Base-by-base conservation (phyloP, 2,797 vertebrate species). In the Serranus cabrilla region DNA sequence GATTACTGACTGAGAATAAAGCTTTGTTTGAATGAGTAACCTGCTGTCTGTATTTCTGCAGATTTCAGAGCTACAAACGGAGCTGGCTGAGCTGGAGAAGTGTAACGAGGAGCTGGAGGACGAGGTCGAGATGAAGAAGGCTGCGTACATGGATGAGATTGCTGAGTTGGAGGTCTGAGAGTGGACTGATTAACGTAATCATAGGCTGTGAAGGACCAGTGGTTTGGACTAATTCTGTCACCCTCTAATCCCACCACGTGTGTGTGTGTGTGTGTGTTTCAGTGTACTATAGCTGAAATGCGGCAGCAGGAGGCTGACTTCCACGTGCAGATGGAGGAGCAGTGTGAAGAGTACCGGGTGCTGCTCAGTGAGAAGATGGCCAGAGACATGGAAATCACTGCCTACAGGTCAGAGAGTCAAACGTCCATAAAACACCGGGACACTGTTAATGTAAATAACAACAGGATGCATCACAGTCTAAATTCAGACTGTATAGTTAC, bases 351-450 rank as follows among this genome's bases (percentile, higher is more conserved):
- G 59, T 93, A 94, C 49, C 83, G 90, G 78, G 85, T 91, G 18
- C 88, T 95, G 80, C 91, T 96, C 55, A 80, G 21, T 56, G 87
- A 95, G 89, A 95, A 95, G 86, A 95, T 95, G 93, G 90, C 91
- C 63, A 91, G 94, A 89, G 93, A 94, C 69, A 90, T 95, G 65
- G 95, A 96, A 85, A 95, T 96, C 5, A 67, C 87, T 20, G 94
- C 94, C 70, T 94, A 95, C 90, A 95, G 94, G 95, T 95, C 67
- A 87, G 82, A 68, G 1, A 10, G 11, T 16, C 11, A 34, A 37
- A 56, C 11, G 34, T n/a, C n/a, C n/a, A n/a, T n/a, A n/a, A n/a
- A n/a, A n/a, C n/a, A n/a, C n/a, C n/a, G n/a, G n/a, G 27, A 27
- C 27, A 27, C 3, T 27, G 3, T n/a, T n/a, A n/a, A n/a, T n/a